Evolutionary conservation across 2,797 vertebrate species (phyloP), one percentile per base, ranked within the genome.

Genomic region (Gallinago solitaria): DNA sequence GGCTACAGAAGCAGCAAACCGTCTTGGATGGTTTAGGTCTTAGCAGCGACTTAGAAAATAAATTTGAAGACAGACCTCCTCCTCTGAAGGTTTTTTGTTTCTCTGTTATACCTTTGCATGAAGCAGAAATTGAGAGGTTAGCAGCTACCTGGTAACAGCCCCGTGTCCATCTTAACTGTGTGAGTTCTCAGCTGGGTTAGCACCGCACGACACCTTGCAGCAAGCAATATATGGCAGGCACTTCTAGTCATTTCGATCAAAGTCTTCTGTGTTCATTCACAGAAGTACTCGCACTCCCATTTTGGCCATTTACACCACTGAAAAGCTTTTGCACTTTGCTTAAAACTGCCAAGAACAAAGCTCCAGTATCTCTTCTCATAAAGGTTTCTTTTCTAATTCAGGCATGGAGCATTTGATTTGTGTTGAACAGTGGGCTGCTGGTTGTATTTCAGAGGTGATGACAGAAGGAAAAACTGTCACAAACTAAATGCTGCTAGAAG

Each of bases 131-230:
- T 9, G 20, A 47, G 79, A 69, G 47, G 61, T 70, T 32, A 59
- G 51, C 9, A 60, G 41, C 65, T 63, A 5, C 28, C 53, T 33
- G 69, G 12, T 59, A 60, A 50, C 45, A 57, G 39, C 45, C 19
- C 3, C 0, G 0, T 2, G 11, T 27, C 57, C 53, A 24, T 41
- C 37, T 30, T 54, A 53, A 21, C 45, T 10, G 0, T 2, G 10
- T 0, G 4, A 37, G 28, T 12, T 68, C 67, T 33, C 68, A 10
- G 11, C 39, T 43, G 64, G 51, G 11, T 32, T 51, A 67, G 27
- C 30, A 9, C 47, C 28, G 28, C 28, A 41, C 0, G 2, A 75
- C 77, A 37, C 51, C 60, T 59, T 11, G 20, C 57, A 63, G 30
- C 14, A 39, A 86, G 45, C 35, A n/a, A 33, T 10, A 33, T 5